Percentiles rank a stretch among this genome's conserved stretches.
Evolutionary conservation across 2,888 invertebrate species (phyloP).

Genomic region (Phania funesta): DNA sequence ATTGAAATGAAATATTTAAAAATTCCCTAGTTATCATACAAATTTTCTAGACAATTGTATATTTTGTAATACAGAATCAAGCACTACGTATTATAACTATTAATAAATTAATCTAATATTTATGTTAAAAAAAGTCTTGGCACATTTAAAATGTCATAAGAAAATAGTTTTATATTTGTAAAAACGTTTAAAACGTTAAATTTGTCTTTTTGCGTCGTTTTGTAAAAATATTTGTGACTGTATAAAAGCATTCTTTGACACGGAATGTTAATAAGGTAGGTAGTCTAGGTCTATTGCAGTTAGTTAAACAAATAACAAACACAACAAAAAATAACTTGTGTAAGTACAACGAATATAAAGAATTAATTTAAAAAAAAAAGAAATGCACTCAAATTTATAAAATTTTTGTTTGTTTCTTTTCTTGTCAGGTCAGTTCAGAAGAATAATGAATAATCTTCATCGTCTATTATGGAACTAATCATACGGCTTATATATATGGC

Average conservation of each 20-base stretch:
- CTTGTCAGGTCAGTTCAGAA: conserved; percentile 65
- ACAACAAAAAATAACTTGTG: background rate
- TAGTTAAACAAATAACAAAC: conserved; percentile 9
- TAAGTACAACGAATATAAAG: conserved; percentile 54
- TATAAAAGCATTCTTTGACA: conserved; percentile 40
- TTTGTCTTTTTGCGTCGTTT: conserved; percentile 28
- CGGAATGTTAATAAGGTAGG: conserved; percentile 54
- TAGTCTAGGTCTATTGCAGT: too few relatives aligned
- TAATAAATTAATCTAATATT: conserved; percentile 53
- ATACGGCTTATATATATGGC: conserved; percentile 77
- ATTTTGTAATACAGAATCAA: too few relatives aligned
- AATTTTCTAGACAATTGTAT: too few relatives aligned
- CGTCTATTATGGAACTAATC: conserved; percentile 76
- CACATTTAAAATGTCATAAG: conserved; percentile 62
- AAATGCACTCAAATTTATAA: conserved; percentile 56
- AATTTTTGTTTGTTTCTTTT: conserved; percentile 26
- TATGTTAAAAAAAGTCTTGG: conserved; percentile 54
- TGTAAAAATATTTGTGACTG: conserved; percentile 51
- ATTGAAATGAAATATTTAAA: too few relatives aligned
- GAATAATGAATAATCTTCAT: conserved; percentile 74
- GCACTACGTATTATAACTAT: too few relatives aligned
- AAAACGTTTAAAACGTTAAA: conserved; percentile 45
- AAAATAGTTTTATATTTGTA: background rate
- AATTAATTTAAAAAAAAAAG: conserved; percentile 33
- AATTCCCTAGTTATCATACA: too few relatives aligned